Evolutionary conservation across 2,113 vertebrate genomes (phyloP).

Genomic region (Saccopteryx bilineata): DNA sequence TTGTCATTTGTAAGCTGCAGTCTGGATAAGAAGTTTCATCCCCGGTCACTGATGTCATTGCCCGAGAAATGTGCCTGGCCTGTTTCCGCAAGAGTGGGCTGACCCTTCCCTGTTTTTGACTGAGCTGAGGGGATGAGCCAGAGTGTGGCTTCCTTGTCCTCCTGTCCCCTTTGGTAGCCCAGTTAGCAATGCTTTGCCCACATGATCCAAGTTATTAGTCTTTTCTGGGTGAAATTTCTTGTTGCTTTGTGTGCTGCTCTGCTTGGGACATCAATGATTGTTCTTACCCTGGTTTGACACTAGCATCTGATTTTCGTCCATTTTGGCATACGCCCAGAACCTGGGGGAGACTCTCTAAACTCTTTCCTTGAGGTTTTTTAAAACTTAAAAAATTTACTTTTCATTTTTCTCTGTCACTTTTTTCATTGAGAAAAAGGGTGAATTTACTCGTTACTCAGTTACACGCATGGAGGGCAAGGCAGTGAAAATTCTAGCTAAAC

Average conservation of each 20-base stretch:
- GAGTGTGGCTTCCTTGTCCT: background rate
- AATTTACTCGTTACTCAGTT: background rate
- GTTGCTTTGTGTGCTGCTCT: constrained; percentile 77
- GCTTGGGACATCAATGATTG: constrained; percentile 59
- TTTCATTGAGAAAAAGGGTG: constrained; percentile 62
- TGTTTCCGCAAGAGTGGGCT: background rate
- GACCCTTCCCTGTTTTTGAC: background rate
- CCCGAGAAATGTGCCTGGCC: background rate
- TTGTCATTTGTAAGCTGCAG: background rate
- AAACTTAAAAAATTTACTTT: constrained; percentile 75
- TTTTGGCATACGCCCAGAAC: constrained; percentile 80
- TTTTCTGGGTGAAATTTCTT: constrained; percentile 71
- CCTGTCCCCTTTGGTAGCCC: background rate
- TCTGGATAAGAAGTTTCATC: constrained; percentile 21
- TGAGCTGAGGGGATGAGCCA: background rate
- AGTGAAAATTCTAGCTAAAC: constrained; percentile 39
- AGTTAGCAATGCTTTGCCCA: constrained; percentile 4
- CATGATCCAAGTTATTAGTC: constrained; percentile 38
- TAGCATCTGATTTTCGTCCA: constrained; percentile 74
- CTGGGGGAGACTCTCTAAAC: constrained; percentile 15
- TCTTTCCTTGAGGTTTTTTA: constrained; percentile 74
- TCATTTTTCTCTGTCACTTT: constrained; percentile 60
- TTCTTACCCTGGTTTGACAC: constrained; percentile 74
- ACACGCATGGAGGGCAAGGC: fast-evolving
- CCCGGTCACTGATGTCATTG: background rate